Conservation (phyloP, 2,888 invertebrate species). For the Cheilosia variabilis region DNA sequence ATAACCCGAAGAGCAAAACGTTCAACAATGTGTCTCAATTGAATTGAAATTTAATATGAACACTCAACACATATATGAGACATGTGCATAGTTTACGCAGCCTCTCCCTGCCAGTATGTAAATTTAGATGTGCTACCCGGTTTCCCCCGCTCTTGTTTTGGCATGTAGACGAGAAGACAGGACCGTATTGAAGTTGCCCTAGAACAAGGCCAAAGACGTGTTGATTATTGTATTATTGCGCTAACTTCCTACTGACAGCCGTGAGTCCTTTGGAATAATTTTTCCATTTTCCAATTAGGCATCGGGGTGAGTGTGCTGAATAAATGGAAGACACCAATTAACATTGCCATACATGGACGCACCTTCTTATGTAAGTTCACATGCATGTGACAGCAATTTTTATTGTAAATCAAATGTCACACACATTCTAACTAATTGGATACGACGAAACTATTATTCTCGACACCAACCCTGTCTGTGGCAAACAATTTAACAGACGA, state of each 20-base stretch:
- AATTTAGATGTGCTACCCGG: background rate
- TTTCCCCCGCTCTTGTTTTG: background rate
- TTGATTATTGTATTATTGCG: background rate
- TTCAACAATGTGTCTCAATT: slow-evolving; percentile 37
- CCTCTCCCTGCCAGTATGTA: background rate
- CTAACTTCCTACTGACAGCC: background rate
- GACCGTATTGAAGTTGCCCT: background rate
- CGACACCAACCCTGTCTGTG: background rate
- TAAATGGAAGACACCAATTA: no score
- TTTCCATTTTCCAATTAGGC: no score
- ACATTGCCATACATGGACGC: no score
- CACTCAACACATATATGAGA: background rate
- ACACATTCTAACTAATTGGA: background rate
- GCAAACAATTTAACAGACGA: background rate
- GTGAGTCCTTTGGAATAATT: background rate
- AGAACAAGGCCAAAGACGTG: background rate
- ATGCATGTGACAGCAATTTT: no score
- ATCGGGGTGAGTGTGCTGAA: no score
- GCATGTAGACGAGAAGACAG: background rate
- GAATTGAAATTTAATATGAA: slow-evolving; percentile 36
- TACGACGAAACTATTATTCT: background rate
- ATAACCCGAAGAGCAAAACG: background rate
- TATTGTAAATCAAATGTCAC: no score
- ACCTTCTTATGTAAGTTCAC: no score
- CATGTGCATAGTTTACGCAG: slow-evolving; percentile 2